phyloP scores from a whole-genome alignment of 2,113 vertebrate genomes.

The Archilochus colubris region DNA sequence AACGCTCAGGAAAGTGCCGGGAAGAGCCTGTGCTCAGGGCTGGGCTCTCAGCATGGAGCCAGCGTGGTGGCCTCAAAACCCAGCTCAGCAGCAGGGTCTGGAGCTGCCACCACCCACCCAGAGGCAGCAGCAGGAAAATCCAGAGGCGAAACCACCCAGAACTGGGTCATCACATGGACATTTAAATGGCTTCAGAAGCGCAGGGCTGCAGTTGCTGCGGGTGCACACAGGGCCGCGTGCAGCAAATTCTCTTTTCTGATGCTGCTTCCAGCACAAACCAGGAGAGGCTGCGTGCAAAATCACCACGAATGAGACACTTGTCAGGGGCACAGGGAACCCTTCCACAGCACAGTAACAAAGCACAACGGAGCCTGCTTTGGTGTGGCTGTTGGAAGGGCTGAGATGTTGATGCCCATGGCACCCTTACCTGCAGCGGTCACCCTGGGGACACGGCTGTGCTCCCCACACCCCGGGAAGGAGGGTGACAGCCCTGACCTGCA shows the following conservation, averaged over 20 bases:
- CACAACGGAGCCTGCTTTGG: rapidly evolving
- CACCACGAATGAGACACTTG: background rate
- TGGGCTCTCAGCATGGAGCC: background rate
- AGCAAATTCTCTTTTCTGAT: background rate
- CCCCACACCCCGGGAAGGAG: background rate
- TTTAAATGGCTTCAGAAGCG: background rate
- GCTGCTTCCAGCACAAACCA: background rate
- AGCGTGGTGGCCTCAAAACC: background rate
- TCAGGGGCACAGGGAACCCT: rapidly evolving
- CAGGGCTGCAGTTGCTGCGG: background rate
- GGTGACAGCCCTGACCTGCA: background rate
- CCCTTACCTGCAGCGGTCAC: rapidly evolving
- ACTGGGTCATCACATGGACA: slow-evolving; percentile 18
- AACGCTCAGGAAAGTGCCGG: rapidly evolving
- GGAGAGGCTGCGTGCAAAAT: background rate
- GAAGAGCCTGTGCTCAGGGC: rapidly evolving
- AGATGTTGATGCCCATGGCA: rapidly evolving
- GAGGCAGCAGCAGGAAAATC: slow-evolving; percentile 20
- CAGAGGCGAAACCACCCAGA: background rate
- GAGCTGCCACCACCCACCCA: background rate
- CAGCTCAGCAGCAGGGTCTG: background rate
- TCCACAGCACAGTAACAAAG: background rate
- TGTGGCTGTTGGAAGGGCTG: background rate
- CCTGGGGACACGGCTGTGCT: rapidly evolving
- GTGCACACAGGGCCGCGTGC: rapidly evolving